Percentiles rank a stretch among this genome's conserved stretches.
These are phyloP conservation scores for Trichacis sp. DNA, from an alignment of 2,888 invertebrate species.

Conservation along the genomic window DNA sequence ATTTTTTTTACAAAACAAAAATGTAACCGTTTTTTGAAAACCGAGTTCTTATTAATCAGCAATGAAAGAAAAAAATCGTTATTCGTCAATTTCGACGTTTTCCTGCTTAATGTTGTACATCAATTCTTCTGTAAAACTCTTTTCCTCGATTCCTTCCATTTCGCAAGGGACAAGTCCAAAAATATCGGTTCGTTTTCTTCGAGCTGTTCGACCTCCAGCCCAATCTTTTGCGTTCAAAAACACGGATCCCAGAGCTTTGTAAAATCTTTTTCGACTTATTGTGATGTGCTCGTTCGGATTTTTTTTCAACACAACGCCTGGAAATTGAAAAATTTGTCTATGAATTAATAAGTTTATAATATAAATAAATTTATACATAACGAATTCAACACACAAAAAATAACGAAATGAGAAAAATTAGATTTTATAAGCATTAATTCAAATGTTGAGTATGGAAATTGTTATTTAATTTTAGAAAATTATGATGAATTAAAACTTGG, in stretches of 20 bases:
- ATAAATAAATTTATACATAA: too few species aligned
- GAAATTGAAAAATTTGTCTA: too few species aligned
- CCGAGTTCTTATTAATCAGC: too few species aligned
- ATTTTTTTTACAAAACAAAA: too few species aligned
- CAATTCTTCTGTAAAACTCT: slow-evolving; percentile 25
- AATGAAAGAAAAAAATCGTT: too few species aligned
- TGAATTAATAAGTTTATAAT: too few species aligned
- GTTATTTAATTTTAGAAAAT: too few species aligned
- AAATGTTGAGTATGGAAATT: too few species aligned
- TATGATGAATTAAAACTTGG: too few species aligned
- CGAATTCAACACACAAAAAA: neutral
- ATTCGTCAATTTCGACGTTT: slow-evolving; percentile 12
- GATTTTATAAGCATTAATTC: too few species aligned
- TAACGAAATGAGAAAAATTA: too few species aligned
- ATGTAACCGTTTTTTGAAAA: too few species aligned
- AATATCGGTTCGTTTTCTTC: slow-evolving; percentile 27
- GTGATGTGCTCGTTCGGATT: slow-evolving; percentile 30
- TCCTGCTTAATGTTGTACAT: slow-evolving; percentile 33
- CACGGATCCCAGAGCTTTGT: slow-evolving; percentile 39
- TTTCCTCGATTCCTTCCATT: slow-evolving; percentile 19
- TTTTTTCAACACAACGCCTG: slow-evolving; percentile 36
- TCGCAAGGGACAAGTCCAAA: slow-evolving; percentile 13
- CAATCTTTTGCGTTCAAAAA: slow-evolving; percentile 41
- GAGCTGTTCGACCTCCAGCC: slow-evolving; percentile 37
- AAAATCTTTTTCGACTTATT: slow-evolving; percentile 33